Base-by-base conservation (phyloP, 2,797 vertebrate species). In the Tapirus indicus region DNA sequence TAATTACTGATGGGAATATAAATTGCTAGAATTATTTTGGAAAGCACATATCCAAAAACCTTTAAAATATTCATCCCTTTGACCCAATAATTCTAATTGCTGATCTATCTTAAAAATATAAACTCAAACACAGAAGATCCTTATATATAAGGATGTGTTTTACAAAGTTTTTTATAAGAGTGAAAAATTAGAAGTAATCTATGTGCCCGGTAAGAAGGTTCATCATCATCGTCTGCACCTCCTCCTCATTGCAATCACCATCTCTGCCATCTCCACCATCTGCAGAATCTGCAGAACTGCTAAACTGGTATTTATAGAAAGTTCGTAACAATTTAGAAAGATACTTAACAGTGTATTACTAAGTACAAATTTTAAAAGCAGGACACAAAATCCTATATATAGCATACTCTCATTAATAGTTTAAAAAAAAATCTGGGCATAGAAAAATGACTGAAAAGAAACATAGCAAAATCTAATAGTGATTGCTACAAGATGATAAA, bases 111-210 rank as follows among this genome's bases (percentile, higher is more conserved):
- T 92, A 58, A 92, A 88, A 75, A 83, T 41, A 56, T 68, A 69
- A 69, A 58, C 14, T 74, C n/a, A 74, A 80, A 80, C 29, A 95
- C 74, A 64, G 64, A 95, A 64, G 54, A 58, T 91, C 21, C 2
- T 94, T 90, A 74, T 47, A 41, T 21, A 83, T 12, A 86, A 72
- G 11, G 9, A 52, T 62, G 25, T 94, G 58, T 77, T 47, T 72
- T 88, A 71, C n/a, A 89, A 69, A 92, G 12, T 47, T 94, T 74
- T 75, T 97, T 90, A 41, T 79, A 75, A 60, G 82, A 88, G 62
- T 88, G 64, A 91, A 94, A 94, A 78, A 38, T 74, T 58, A 92
- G 10, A 89, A 89, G 54, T 88, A 41, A 62, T 35, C 21, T 77
- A 85, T 17, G 23, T 94, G 38, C 90, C 32, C 44, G 66, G 6